Evolutionary conservation across 1,140 invertebrate genomes (phyloP).

Genomic region (Thereuonema tuberculata): DNA sequence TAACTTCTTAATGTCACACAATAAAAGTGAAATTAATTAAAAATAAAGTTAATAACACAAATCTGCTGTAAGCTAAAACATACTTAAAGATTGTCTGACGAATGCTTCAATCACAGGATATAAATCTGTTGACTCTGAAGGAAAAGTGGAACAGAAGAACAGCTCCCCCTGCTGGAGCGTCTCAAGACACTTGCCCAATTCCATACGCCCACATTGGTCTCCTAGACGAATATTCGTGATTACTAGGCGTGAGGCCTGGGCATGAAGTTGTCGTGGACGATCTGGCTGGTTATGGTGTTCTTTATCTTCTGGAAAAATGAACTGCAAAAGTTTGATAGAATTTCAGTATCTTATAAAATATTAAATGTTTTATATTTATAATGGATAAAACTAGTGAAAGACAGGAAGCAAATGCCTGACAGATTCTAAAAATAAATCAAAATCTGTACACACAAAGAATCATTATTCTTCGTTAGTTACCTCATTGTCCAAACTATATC

Average conservation of each 20-base stretch:
- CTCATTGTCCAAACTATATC: no score
- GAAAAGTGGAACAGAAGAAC: slow-evolving; percentile 57
- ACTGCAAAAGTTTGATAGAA: slow-evolving; percentile 24
- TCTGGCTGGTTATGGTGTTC: slow-evolving; percentile 60
- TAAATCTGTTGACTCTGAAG: slow-evolving; percentile 46
- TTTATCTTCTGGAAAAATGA: slow-evolving; percentile 23
- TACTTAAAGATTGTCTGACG: slow-evolving; percentile 53
- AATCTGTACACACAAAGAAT: no score
- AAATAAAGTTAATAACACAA: no score
- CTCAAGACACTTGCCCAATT: slow-evolving; percentile 57
- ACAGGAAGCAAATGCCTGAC: no score
- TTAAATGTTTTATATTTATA: not conserved
- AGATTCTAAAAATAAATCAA: no score
- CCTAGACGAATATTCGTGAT: slow-evolving; percentile 61
- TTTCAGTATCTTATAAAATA: not conserved
- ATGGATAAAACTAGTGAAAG: no score
- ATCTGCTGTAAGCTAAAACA: no score
- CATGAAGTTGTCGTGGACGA: slow-evolving; percentile 59
- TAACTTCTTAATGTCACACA: no score
- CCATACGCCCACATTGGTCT: slow-evolving; percentile 46
- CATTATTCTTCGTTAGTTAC: no score
- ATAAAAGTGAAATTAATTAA: no score
- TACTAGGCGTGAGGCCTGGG: slow-evolving; percentile 62
- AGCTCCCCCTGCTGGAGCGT: slow-evolving; percentile 50
- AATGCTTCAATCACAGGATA: slow-evolving; percentile 58